Conservation (phyloP, 2,113 vertebrate genomes). For the Uropsilus gracilis region DNA sequence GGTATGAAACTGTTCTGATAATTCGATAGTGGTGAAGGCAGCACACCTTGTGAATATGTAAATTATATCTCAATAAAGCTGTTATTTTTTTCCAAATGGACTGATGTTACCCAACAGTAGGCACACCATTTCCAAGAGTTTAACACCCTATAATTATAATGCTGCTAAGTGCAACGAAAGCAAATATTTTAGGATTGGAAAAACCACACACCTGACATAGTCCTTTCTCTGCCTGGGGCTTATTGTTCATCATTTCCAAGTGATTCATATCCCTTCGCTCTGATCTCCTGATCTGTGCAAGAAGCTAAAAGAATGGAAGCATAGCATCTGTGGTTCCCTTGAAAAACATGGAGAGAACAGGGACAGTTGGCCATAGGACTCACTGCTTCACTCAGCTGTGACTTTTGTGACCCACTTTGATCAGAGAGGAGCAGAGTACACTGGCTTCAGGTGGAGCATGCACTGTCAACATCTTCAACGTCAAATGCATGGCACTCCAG, state of each 20-base stretch:
- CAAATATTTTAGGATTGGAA: slow-evolving; percentile 64
- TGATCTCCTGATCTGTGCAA: not conserved
- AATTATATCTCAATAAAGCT: slow-evolving; percentile 48
- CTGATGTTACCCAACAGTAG: slow-evolving; percentile 61
- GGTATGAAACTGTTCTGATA: slow-evolving; percentile 25
- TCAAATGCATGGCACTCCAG: not conserved
- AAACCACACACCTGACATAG: slow-evolving; percentile 17
- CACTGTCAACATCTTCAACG: not conserved
- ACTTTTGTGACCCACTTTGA: not conserved
- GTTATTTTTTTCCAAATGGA: not conserved
- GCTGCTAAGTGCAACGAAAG: slow-evolving; percentile 31
- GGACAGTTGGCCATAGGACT: not conserved
- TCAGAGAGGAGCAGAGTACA: not conserved
- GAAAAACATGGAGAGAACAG: not conserved
- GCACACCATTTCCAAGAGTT: not conserved
- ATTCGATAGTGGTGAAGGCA: not conserved
- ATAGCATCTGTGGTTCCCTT: not conserved
- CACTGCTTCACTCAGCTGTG: not conserved
- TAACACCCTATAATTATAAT: slow-evolving; percentile 66
- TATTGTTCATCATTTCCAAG: slow-evolving; percentile 35
- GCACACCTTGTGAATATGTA: not conserved
- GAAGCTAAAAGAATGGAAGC: slow-evolving; percentile 31
- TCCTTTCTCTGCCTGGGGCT: slow-evolving; percentile 50
- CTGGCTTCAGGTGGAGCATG: rapidly evolving
- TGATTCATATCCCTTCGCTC: slow-evolving; percentile 53